Conservation (phyloP, 2,797 vertebrate species). For the Gobio occitaniae region DNA sequence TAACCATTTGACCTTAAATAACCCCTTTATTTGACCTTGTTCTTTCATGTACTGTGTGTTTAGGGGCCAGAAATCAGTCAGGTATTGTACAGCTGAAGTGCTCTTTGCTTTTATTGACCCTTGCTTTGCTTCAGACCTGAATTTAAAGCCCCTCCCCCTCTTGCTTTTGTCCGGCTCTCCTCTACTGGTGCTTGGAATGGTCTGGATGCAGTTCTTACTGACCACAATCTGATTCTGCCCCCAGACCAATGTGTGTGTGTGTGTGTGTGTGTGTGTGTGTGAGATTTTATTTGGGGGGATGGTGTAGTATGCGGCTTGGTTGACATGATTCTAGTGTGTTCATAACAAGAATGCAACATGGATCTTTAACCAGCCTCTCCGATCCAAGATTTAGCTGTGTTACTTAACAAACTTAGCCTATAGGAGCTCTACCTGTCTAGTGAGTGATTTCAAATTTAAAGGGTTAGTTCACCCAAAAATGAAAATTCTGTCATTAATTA, state of each 20-base stretch:
- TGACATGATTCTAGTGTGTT: constrained; percentile 23
- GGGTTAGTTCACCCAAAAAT: too few species aligned
- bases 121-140: constrained; percentile 60
- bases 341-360: neutral
- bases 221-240: constrained; percentile 62
- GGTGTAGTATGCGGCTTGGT: constrained; percentile 20
- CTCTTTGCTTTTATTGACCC: constrained; percentile 54
- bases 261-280: constrained; percentile 17
- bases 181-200: constrained; percentile 73
- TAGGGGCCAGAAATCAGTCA: constrained; percentile 91
- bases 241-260: constrained; percentile 64
- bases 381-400: neutral
- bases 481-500: too few species aligned
- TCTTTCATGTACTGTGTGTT: constrained; percentile 83
- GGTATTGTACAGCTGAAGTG: constrained; percentile 86
- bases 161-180: constrained; percentile 41
- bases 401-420: neutral
- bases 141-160: constrained; percentile 60
- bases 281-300: constrained; percentile 15
- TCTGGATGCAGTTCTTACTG: constrained; percentile 75
- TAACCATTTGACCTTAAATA: constrained; percentile 72
- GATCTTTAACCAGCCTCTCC: neutral
- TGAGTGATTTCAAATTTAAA: neutral
- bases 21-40: constrained; percentile 77
- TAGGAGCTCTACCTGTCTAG: too few species aligned